Percentiles rank a stretch among this genome's conserved stretches.
phyloP scores from a whole-genome alignment of 2,888 invertebrate species.

The Hartigia nigra region DNA sequence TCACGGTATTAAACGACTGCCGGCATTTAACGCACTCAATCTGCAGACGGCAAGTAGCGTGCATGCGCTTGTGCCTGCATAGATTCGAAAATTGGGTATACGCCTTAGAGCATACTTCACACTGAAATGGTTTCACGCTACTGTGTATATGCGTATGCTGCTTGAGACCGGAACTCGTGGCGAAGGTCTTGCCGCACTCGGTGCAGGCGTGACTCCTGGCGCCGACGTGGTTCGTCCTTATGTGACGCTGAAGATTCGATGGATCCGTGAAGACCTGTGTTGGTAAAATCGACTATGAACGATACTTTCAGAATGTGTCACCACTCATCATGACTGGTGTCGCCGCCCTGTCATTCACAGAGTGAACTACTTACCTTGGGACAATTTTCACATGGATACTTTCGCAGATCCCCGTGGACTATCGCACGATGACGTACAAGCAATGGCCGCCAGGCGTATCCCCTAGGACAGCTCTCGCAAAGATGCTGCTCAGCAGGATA shows the following conservation, averaged over 20 bases:
- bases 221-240: constrained; percentile 94
- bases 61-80: constrained; percentile 99
- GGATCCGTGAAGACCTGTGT: constrained; percentile 94
- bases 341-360: too few relatives aligned
- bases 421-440: constrained; percentile 85
- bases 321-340: too few relatives aligned
- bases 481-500: constrained; percentile 82
- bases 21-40: constrained; percentile 96
- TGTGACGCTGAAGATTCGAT: constrained; percentile 96
- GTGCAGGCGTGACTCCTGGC: constrained; percentile 97
- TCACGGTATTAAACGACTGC: constrained; percentile 91
- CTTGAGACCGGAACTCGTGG: constrained; percentile 96
- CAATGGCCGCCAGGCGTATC: constrained; percentile 84
- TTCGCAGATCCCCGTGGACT: constrained; percentile 83
- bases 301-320: constrained; percentile 38
- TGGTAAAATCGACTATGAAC: constrained; percentile 64
- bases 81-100: constrained; percentile 99
- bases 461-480: constrained; percentile 86
- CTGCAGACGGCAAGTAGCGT: constrained; percentile 92
- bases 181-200: constrained; percentile 99
- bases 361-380: constrained; percentile 74
- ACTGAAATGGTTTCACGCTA: constrained; percentile 97
- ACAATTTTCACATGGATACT: constrained; percentile 94
- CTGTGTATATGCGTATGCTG: constrained; percentile 99
- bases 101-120: constrained; percentile 96